phyloP scores from a whole-genome alignment of 2,113 vertebrate species.

The Gymnorhina tibicen region DNA sequence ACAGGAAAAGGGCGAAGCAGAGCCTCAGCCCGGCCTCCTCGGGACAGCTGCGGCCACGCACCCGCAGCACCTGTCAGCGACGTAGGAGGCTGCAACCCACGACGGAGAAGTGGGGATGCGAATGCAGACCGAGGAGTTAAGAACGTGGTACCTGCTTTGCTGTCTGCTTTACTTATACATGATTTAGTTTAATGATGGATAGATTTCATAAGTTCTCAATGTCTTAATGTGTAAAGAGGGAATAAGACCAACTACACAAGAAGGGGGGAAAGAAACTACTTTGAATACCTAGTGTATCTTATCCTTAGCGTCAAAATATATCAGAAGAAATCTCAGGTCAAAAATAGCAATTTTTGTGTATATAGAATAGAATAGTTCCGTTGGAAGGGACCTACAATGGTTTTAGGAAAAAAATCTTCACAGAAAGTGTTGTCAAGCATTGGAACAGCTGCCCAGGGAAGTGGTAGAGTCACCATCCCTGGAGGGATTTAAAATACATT shows the following conservation, averaged over 20 bases:
- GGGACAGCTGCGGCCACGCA: neutral
- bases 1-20: neutral
- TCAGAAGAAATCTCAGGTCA: neutral
- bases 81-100: neutral
- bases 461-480: neutral
- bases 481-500: neutral
- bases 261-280: neutral
- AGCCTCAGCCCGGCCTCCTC: neutral
- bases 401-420: neutral
- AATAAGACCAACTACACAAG: neutral
- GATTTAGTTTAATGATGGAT: neutral
- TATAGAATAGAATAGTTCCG: neutral
- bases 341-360: neutral
- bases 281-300: neutral
- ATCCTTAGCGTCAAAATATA: neutral
- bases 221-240: neutral
- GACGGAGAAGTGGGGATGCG: neutral
- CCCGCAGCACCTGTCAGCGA: neutral
- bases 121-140: neutral
- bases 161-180: neutral
- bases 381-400: neutral
- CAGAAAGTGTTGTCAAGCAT: neutral
- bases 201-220: neutral
- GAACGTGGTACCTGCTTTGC: neutral
- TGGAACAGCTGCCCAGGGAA: neutral